These are phyloP conservation scores for Lobophora halterata DNA, from an alignment of 2,888 invertebrate species.

Conservation along the genomic window DNA sequence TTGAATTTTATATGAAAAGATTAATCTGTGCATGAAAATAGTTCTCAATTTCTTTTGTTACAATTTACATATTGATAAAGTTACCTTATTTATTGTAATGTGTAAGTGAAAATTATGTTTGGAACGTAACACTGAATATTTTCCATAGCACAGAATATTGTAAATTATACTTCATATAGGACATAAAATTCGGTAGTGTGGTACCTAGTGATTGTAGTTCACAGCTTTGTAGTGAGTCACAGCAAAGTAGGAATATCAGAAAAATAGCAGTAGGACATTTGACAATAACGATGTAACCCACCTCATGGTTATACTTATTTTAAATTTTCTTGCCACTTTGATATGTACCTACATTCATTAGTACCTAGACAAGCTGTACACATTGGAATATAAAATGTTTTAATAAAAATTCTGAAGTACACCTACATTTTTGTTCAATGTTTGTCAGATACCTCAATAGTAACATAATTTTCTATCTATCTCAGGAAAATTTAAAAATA, in stretches of 20 bases:
- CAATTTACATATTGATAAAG: conserved; percentile 2
- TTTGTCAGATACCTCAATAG: no score
- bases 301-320: conserved; percentile 22
- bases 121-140: conserved; percentile 3
- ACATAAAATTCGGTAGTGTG: conserved; percentile 18
- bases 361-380: conserved; percentile 37
- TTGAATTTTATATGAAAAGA: conserved; percentile 6
- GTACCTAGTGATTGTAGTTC: conserved; percentile 24
- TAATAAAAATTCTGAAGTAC: conserved; percentile 49
- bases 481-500: no score
- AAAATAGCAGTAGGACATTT: conserved; percentile 17
- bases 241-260: conserved; percentile 13
- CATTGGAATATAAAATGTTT: conserved; percentile 49
- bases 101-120: conserved; percentile 1
- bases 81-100: conserved; percentile 8
- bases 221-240: conserved; percentile 26
- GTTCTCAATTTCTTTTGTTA: conserved; percentile 9
- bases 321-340: conserved; percentile 29
- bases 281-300: conserved; percentile 29
- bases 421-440: conserved; percentile 17
- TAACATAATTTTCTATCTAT: no score
- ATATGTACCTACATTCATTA: conserved; percentile 25
- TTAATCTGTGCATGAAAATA: not conserved
- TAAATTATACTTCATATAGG: conserved; percentile 17
- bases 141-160: conserved; percentile 6